These are phyloP conservation scores for Strigops habroptila DNA, from an alignment of 2,113 vertebrate species.

Conservation along the genomic window DNA sequence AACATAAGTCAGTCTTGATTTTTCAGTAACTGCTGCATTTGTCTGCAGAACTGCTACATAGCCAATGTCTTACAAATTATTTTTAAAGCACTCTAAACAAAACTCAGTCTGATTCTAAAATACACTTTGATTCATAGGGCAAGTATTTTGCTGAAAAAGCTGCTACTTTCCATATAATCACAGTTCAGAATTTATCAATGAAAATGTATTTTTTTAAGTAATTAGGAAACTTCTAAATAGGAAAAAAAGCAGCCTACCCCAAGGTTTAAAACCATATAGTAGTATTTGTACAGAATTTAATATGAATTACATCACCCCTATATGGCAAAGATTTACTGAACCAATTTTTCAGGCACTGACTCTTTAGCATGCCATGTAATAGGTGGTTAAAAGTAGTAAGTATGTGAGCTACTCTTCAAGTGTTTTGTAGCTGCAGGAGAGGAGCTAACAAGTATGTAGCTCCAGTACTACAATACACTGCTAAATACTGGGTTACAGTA, in stretches of 20 bases:
- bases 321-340: not conserved
- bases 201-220: not conserved
- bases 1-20: not conserved
- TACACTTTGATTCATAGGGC: not conserved
- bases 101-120: not conserved
- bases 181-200: not conserved
- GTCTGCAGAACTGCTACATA: not conserved
- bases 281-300: not conserved
- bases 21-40: not conserved
- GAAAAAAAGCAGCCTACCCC: not conserved
- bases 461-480: not conserved
- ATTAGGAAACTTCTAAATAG: not conserved
- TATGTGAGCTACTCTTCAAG: not conserved
- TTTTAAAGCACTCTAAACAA: not conserved
- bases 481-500: not conserved
- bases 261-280: not conserved
- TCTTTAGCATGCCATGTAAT: not conserved
- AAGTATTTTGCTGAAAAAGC: not conserved
- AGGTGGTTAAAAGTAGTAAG: not conserved
- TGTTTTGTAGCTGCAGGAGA: not conserved
- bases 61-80: not conserved
- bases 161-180: not conserved
- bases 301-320: not conserved
- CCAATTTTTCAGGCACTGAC: not conserved
- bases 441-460: not conserved